These are phyloP conservation scores for Heliconius hewitsoni DNA, from an alignment of 1,140 invertebrate species.

Conservation along the genomic window DNA sequence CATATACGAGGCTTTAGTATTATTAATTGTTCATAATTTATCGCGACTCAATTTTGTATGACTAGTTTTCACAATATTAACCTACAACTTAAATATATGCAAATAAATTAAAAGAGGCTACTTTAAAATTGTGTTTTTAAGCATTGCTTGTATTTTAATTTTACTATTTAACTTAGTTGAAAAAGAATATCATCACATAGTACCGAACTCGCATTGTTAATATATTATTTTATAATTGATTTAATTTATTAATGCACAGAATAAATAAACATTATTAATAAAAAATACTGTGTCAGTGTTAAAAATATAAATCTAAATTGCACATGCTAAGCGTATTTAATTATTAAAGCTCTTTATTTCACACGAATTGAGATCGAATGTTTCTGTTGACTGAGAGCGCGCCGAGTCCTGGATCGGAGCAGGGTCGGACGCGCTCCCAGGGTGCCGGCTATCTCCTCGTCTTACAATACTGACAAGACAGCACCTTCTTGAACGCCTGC, in stretches of 20 bases:
- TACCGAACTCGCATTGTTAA: neutral
- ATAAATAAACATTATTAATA: neutral
- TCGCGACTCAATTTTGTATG: slow-evolving; percentile 43
- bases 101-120: slow-evolving; percentile 11
- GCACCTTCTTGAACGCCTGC: slow-evolving; percentile 93
- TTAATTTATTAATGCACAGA: neutral
- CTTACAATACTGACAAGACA: slow-evolving; percentile 88
- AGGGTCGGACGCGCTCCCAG: slow-evolving; percentile 74
- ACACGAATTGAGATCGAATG: slow-evolving; percentile 72
- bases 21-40: slow-evolving; percentile 44
- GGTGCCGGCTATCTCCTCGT: slow-evolving; percentile 82
- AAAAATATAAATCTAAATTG: slow-evolving; percentile 5
- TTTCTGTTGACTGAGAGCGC: slow-evolving; percentile 76
- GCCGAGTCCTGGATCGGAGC: slow-evolving; percentile 71
- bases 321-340: slow-evolving; percentile 29
- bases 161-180: neutral
- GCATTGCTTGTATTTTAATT: too few species aligned
- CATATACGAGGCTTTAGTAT: neutral
- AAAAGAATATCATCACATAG: neutral
- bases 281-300: slow-evolving; percentile 12
- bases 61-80: slow-evolving; percentile 34
- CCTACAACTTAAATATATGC: slow-evolving; percentile 21
- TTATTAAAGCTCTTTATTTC: slow-evolving; percentile 55
- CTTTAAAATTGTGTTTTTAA: neutral
- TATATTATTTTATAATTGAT: neutral